Base-by-base conservation (phyloP, 1,140 invertebrate species). In the Drosophila mayri region DNA sequence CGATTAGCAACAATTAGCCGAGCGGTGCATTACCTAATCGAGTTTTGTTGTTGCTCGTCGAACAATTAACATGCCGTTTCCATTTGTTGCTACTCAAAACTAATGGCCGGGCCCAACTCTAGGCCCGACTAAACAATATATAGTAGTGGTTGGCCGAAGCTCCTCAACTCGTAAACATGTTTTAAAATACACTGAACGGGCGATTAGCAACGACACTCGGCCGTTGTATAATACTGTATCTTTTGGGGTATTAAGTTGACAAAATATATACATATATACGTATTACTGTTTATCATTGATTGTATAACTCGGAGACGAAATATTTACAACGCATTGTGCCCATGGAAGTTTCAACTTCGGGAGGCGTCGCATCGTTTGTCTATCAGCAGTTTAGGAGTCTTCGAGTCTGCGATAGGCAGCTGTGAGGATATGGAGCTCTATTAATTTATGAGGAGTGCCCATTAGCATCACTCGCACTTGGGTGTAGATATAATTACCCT, bases 1-100 rank as follows among this genome's bases (percentile, higher is more conserved):
- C 85, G 85, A 88, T 88, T 90, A 88, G 80, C 85, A 84, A 81
- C 85, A 90, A 90, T 85, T 88, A 90, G 74, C 77, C 50, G 50
- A 40, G 49, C 76, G 63, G 54, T 90, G 79, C 85, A 90, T 85
- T 88, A 76, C 85, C 81, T 90, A 90, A 90, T 90, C 55, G 81
- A 73, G 61, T 79, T 78, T 70, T 64, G 68, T 46, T 59, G 46
- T 22, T 46, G 49, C 46, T 47, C 44, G 41, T 64, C 54, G 54
- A 67, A 79, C 84, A 87, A 82, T 87, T 87, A 87, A 87, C 79
- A 87, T 78, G 84, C 76, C 65, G 61, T 75, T 90, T 77, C 67
- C 80, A 87, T 81, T 88, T 84, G 77, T 55, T 66, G 71, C 65
- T 80, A 70, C 66, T 74, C 63, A 78, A 82, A 79, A 66, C 66